Conservation (phyloP, 2,888 invertebrate genomes). For the Eupithecia subumbrata region DNA sequence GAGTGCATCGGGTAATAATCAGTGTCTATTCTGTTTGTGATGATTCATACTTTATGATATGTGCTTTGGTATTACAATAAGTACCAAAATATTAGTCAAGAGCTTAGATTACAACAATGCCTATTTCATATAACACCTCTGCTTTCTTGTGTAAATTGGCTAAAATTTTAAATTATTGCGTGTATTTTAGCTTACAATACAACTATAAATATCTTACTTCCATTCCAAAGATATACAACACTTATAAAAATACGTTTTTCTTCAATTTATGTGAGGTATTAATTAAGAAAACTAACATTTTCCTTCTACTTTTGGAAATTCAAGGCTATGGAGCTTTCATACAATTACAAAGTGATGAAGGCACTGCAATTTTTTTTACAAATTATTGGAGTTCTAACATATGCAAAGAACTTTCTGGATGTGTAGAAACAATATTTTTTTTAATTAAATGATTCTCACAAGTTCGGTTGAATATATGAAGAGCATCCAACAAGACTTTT, state of each 20-base stretch:
- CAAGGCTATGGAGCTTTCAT: slow-evolving; percentile 53
- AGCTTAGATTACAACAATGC: slow-evolving; percentile 6
- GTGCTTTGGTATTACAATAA: slow-evolving; percentile 25
- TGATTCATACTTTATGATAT: slow-evolving; percentile 34
- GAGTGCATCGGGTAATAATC: not conserved
- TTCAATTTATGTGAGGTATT: slow-evolving; percentile 36
- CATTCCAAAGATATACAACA: slow-evolving; percentile 37
- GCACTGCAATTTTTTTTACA: slow-evolving; percentile 70
- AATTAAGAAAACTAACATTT: slow-evolving; percentile 41
- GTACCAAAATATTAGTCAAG: slow-evolving; percentile 20
- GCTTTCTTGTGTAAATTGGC: not conserved
- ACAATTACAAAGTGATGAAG: slow-evolving; percentile 62
- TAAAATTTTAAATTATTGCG: slow-evolving; percentile 23
- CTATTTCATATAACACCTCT: slow-evolving; percentile 1
- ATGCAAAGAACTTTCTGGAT: slow-evolving; percentile 30
- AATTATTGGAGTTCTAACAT: slow-evolving; percentile 45
- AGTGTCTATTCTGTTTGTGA: slow-evolving; percentile 2
- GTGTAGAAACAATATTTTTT: not conserved
- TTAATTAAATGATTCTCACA: not conserved
- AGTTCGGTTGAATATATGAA: not conserved
- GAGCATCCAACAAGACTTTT: not conserved
- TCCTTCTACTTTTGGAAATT: slow-evolving; percentile 50
- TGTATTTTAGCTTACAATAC: slow-evolving; percentile 34
- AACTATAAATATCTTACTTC: slow-evolving; percentile 35
- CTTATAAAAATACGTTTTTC: slow-evolving; percentile 42